A percentile compares a stretch with the other conserved stretches of the same genome.
These are phyloP conservation scores for Protonemura montana DNA, from an alignment of 2,888 invertebrate species.

Conservation along the genomic window DNA sequence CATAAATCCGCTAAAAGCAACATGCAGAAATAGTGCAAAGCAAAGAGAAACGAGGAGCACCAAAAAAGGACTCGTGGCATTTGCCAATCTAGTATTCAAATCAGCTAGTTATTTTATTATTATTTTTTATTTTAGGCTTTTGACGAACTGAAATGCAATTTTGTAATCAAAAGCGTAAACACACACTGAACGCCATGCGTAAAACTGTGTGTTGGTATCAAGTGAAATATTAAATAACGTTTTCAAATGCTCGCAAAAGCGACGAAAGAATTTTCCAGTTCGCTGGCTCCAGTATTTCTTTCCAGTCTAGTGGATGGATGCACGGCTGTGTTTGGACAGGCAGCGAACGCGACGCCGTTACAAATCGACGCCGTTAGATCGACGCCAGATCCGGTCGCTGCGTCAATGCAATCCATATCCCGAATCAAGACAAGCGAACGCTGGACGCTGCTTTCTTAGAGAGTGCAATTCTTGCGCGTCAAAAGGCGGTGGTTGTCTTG, in stretches of 20 bases:
- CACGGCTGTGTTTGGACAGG: neutral
- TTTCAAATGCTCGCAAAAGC: slow-evolving; percentile 7
- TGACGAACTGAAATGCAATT: neutral
- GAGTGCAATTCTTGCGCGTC: neutral
- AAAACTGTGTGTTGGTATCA: neutral
- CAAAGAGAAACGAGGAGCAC: neutral
- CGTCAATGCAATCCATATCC: slow-evolving; percentile 17
- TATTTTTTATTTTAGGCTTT: neutral
- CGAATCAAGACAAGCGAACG: neutral
- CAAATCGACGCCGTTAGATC: neutral
- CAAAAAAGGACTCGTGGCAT: neutral
- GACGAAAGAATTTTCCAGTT: slow-evolving; percentile 31
- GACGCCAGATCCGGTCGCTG: neutral
- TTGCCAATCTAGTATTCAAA: neutral
- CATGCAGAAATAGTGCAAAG: neutral
- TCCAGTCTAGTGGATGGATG: slow-evolving; percentile 32
- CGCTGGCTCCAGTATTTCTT: neutral
- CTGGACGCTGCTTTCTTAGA: neutral
- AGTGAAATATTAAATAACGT: neutral
- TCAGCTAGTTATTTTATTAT: neutral
- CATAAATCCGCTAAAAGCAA: too few species aligned
- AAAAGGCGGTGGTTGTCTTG: neutral
- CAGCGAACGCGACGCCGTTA: neutral
- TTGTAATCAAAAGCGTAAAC: neutral
- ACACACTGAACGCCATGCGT: neutral